Evolutionary conservation across 2,113 vertebrate species (phyloP).

Genomic region (Pseudorasbora parva): DNA sequence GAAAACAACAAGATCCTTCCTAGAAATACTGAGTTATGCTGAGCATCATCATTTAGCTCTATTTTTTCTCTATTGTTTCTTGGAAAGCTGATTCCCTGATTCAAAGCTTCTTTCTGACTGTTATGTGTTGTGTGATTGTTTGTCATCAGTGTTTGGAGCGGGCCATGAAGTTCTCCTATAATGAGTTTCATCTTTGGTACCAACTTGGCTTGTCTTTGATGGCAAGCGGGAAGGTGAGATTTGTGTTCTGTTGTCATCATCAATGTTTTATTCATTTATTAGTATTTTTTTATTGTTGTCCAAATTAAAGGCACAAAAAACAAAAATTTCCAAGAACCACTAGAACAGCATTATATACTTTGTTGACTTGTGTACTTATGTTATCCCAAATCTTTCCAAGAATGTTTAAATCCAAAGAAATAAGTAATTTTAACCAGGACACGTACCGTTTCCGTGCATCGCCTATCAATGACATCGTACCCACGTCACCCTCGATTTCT

Average conservation of each 20-base stretch:
- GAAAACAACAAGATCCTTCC: constrained; percentile 18
- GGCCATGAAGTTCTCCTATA: constrained; percentile 96
- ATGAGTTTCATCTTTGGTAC: constrained; percentile 98
- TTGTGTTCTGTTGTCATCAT: background rate
- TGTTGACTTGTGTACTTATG: no score
- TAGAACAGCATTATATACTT: no score
- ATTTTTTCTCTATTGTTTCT: background rate
- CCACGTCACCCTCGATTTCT: no score
- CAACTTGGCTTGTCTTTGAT: constrained; percentile 96
- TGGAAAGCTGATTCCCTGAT: background rate
- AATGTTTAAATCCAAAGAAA: no score
- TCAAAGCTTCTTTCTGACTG: background rate
- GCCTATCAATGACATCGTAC: no score
- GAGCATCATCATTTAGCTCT: background rate
- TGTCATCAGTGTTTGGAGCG: constrained; percentile 89
- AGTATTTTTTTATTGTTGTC: background rate
- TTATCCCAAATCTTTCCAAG: no score
- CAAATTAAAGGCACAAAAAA: no score
- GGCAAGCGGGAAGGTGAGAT: constrained; percentile 93
- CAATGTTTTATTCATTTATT: background rate
- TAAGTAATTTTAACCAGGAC: no score
- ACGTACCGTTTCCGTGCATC: no score
- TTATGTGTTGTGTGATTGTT: constrained; percentile 36
- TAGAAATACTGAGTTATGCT: background rate
- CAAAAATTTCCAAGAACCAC: no score